Base-by-base conservation (phyloP, 2,888 invertebrate genomes). In the Apodemia hepburni region DNA sequence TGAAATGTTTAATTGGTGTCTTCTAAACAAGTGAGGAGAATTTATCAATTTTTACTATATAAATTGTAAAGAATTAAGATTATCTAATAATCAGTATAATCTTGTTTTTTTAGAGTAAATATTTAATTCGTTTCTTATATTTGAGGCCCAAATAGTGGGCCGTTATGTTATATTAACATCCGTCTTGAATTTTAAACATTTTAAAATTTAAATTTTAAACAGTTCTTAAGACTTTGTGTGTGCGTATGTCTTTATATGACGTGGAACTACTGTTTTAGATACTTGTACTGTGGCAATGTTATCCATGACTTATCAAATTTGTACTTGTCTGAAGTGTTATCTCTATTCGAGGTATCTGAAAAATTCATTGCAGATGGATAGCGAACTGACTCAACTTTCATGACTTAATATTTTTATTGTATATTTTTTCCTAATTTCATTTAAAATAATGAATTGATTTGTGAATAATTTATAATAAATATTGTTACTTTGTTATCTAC, bases 401-500 rank as follows among this genome's bases (percentile, higher is more conserved):
- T 61, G 29, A 51, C 51, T 22, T 35, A 42, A 22, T 51, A 42
- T 42, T 45, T 6, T 42, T 42, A 42, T 42, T 22, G 61, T 38
- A 47, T 54, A 62, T 62, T 62, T 58, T 29, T 27, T 61, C 42
- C 27, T 38, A 57, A 60, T 38, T 51, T 60, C 58, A 64, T 64
- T 61, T 38, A 61, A 59, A 35, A 42, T 42, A 58, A 51, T 59
- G 64, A 62, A 64, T 64, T 58, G 59, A 61, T 63, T 61, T 62
- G 64, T 22, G 65, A 64, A 64, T 66, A 62, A 63, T 64, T 65
- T 66, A 65, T 61, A 73, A 58, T 60, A 42, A 68, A 72, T 70
- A 69, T 71, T 77, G 75, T 81, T 80, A 75, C 77, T 78, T 78
- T 78, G 73, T 73, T 77, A 71, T 82, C 74, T 82, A 81, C 79